Base-by-base conservation (phyloP, 1,140 invertebrate species). In the Drosophila ogumai region DNA sequence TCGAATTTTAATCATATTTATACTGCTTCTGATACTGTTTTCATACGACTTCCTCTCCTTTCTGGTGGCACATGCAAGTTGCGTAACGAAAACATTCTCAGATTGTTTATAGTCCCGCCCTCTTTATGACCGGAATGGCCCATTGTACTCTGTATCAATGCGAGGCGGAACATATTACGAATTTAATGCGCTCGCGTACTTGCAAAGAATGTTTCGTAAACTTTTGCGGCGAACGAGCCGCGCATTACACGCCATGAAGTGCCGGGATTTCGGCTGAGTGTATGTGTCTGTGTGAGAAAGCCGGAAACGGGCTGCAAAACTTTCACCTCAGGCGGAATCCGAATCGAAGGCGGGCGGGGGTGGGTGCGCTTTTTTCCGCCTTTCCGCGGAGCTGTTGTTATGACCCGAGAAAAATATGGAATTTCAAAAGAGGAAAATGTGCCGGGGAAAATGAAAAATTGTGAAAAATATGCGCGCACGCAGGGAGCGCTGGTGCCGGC, bases 241-340 rank as follows among this genome's bases (percentile, higher is more conserved):
- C 75, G 79, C 80, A 87, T 87, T 87, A 88, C 82, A 79, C 63
- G 79, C 61, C 80, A 56, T 71, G 74, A 60, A 77, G 74, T 61
- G 55, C 31, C 66, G 49, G 66, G 61, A 76, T 69, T 50, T 65
- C 32, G 43, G 58, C 40, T 22, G 50, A 55, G 41, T 43, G 36
- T 31, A 49, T 32, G 9, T 22, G 36, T 22, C 22, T 44, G 28
- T 50, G 40, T 3, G 36, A 56, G 63, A 56, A 64, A 88, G 84
- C 80, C 85, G 84, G 84, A 87, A 88, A 88, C 80, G 84, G 79
- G 84, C 84, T 80, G 81, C 84, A 87, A 87, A 87, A 87, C 84
- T 87, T 87, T 87, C 80, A 87, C 84, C 84, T 87, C 80, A 52
- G 65, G 84, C 82, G 69, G 38, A 57, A 58, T 58, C 34, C 32